phyloP scores from a whole-genome alignment of 2,888 invertebrate species.

The Metallyticus violacea region DNA sequence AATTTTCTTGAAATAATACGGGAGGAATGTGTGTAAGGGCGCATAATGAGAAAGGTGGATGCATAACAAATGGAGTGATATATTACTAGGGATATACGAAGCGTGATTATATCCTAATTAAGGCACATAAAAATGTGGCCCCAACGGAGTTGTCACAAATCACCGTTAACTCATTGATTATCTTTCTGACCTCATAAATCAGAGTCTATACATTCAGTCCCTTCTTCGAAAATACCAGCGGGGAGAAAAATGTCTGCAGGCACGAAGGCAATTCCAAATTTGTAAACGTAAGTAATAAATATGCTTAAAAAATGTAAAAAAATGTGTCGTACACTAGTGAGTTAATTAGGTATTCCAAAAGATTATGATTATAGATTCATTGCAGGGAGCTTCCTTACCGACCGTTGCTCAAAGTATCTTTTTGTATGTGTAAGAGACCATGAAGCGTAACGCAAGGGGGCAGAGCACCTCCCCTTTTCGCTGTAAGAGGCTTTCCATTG shows the following conservation, averaged over 20 bases:
- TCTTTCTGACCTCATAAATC: neutral
- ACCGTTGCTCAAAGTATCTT: neutral
- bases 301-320: neutral
- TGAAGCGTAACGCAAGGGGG: neutral
- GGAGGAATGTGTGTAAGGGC: neutral
- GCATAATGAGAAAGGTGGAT: neutral
- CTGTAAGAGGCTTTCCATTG: neutral
- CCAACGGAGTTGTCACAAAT: neutral
- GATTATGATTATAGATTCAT: too few relatives aligned
- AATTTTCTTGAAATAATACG: neutral
- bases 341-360: neutral
- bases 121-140: neutral
- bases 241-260: too few relatives aligned
- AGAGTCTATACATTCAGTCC: neutral
- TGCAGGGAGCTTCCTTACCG: neutral
- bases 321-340: neutral
- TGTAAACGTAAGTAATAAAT: neutral
- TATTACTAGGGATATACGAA: neutral
- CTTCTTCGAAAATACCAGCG: neutral
- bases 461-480: conserved; percentile 7
- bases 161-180: neutral
- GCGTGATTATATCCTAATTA: neutral
- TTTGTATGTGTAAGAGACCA: neutral
- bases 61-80: neutral
- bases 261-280: neutral